Base-by-base conservation (phyloP, 92 coral and sea anemone species). In the Metridium senile region DNA sequence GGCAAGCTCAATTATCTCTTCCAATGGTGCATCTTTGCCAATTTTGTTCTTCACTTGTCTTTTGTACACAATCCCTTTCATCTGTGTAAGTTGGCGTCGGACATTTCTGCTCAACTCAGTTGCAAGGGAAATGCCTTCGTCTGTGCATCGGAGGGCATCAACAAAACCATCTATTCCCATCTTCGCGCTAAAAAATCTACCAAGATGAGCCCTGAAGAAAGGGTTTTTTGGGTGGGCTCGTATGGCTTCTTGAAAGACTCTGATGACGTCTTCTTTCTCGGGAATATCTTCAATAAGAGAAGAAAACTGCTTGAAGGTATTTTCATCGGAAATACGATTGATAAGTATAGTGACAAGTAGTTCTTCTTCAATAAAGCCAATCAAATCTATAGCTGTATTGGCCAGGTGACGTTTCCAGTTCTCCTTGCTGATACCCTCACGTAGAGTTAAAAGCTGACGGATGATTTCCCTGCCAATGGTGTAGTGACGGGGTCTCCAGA, bases 21-120 rank as follows among this genome's bases (percentile, higher is more conserved):
- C 70, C 1, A 81, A 18, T 0, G 74, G 68, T 4, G 84, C 80
- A 4, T 68, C 29, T n/a, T 30, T 52, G 21, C 66, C 81, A 8
- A 75, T 76, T 7, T 83, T 74, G 68, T 79, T 33, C 7, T 30
- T 35, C 2, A 89, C 89, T n/a, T 89, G 85, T 0, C 93, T 84
- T 26, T 85, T 89, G 73, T 81, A 89, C 11, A 89, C 89, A 19
- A 89, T 62, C 8, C 90, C 93, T 74, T 85, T 85, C 93, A 89
- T 89, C 54, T 89, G 93, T 0, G 85, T 85, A 43, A 85, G 73
- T 67, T 84, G 93, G 2, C 93, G 71, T 0, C 93, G 81, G 0
- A 71, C 76, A 13, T 61, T 35, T 1, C 68, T 74, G 0, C 82
- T 59, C 39, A 46, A 66, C 0, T 27, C 69, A 1, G 75, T 26